These are phyloP conservation scores for Pedetes capensis DNA, from an alignment of 2,113 vertebrate genomes.

Conservation along the genomic window DNA sequence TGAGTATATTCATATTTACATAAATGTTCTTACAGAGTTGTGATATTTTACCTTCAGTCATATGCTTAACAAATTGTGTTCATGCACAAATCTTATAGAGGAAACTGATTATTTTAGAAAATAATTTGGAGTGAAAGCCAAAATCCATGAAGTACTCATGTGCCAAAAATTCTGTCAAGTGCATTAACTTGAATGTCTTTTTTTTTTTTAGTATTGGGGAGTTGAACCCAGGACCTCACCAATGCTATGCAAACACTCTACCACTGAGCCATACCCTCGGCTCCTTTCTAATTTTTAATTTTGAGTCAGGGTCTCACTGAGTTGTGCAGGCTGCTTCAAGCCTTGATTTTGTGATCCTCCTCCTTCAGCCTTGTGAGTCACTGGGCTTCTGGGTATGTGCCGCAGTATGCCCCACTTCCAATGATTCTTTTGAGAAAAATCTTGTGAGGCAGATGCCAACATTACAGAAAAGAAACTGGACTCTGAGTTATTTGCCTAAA, in stretches of 20 bases:
- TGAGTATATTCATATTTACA: neutral
- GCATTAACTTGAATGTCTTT: neutral
- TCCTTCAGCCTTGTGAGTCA: no score
- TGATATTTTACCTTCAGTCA: neutral
- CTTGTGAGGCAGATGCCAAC: neutral
- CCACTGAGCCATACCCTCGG: no score
- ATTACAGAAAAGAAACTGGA: neutral
- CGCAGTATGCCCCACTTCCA: no score
- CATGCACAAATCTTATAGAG: neutral
- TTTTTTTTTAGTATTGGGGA: no score
- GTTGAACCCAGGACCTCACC: no score
- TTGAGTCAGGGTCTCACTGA: no score
- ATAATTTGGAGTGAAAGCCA: neutral
- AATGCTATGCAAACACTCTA: no score
- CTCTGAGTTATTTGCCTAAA: neutral
- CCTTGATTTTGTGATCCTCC: no score
- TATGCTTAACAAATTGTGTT: neutral
- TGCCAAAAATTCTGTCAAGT: neutral
- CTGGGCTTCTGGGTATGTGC: no score
- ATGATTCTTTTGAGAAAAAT: neutral
- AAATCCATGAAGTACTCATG: neutral
- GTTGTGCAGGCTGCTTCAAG: no score
- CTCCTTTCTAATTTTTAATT: no score
- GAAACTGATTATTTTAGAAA: conserved; percentile 18
- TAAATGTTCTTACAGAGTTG: neutral